Percentiles rank a stretch among this genome's conserved stretches.
These are phyloP conservation scores for Empidonax alnorum DNA, from an alignment of 2,113 vertebrate genomes.

Conservation along the genomic window DNA sequence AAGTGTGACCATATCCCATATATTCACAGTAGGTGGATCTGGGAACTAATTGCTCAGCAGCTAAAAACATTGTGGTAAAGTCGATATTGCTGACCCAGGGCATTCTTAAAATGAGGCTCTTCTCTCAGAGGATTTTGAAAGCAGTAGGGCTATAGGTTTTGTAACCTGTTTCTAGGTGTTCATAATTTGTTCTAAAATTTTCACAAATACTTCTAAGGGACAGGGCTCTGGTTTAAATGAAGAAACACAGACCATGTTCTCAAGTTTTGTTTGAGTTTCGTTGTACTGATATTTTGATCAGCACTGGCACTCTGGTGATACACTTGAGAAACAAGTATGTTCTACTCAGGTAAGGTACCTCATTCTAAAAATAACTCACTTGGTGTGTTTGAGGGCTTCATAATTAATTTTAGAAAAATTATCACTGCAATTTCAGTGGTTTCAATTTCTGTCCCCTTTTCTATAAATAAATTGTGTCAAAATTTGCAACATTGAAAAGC, in stretches of 20 bases:
- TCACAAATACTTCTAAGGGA: background rate
- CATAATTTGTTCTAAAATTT: background rate
- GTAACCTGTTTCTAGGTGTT: background rate
- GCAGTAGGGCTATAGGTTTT: background rate
- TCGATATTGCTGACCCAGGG: background rate
- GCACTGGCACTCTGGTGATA: background rate
- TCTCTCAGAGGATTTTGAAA: background rate
- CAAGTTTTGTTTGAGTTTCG: accelerated
- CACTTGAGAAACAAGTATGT: background rate
- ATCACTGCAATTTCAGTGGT: background rate
- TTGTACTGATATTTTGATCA: background rate
- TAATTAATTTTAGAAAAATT: background rate
- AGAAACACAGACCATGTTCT: background rate
- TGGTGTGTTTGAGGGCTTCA: background rate
- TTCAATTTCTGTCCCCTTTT: background rate
- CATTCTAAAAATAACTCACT: background rate
- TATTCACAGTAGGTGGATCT: background rate
- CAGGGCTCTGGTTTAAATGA: background rate
- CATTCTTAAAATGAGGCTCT: background rate
- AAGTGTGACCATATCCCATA: background rate
- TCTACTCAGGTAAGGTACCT: background rate
- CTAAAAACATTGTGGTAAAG: background rate
- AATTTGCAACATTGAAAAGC: background rate
- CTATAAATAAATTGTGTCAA: background rate
- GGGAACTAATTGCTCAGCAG: background rate